Evolutionary conservation across 2,113 vertebrate species (phyloP).

Genomic region (Coreoperca whiteheadi): DNA sequence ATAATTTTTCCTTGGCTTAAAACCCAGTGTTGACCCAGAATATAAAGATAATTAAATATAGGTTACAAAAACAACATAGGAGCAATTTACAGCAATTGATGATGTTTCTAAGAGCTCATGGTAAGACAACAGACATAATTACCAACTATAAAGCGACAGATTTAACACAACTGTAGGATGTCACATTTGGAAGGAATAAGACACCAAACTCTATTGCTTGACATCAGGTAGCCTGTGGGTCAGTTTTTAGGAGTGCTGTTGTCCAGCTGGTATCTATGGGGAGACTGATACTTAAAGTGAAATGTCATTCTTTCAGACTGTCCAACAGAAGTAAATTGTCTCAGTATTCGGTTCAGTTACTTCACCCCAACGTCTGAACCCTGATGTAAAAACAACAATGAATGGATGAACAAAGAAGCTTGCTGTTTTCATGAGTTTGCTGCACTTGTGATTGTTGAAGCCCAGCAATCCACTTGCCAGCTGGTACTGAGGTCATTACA

Average conservation of each 20-base stretch:
- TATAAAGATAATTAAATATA: not conserved
- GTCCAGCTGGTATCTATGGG: not conserved
- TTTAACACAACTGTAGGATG: not conserved
- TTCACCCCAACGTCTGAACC: not conserved
- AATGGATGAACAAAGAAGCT: not conserved
- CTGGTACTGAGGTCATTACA: not conserved
- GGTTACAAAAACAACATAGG: not conserved
- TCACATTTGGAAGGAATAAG: not conserved
- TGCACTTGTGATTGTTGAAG: not conserved
- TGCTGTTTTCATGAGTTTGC: not conserved
- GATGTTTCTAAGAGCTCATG: too few species aligned
- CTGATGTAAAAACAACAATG: not conserved
- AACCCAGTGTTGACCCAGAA: not conserved
- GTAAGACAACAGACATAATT: too few species aligned
- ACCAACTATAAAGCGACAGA: too few species aligned
- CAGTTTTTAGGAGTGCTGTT: not conserved
- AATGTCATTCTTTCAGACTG: slow-evolving; percentile 4
- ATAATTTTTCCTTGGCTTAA: too few species aligned
- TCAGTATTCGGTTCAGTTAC: not conserved
- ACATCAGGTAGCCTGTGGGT: not conserved
- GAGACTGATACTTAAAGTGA: not conserved
- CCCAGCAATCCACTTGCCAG: not conserved
- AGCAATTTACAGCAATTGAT: not conserved
- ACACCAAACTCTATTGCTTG: not conserved
- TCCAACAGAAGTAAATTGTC: not conserved